These are phyloP conservation scores for Cephus rjabovi DNA, from an alignment of 2,888 invertebrate species.

Conservation along the genomic window DNA sequence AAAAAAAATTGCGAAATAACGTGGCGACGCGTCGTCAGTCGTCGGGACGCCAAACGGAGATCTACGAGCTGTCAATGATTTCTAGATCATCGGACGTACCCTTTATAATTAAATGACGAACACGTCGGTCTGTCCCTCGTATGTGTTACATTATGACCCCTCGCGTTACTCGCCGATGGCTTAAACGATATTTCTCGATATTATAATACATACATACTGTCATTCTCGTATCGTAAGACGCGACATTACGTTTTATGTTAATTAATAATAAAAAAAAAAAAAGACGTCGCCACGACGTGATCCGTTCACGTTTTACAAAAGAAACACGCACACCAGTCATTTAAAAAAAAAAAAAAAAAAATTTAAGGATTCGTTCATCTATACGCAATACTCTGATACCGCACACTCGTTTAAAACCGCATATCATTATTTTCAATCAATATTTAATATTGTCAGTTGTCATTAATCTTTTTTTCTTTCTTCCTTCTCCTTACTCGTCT, in stretches of 20 bases:
- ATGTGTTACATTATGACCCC: no score
- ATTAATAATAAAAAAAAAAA: conserved; percentile 1
- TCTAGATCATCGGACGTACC: no score
- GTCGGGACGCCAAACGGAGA: no score
- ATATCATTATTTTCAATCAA: conserved; percentile 23
- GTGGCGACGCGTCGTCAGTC: no score
- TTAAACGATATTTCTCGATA: conserved; percentile 44
- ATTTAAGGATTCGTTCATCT: conserved; percentile 34
- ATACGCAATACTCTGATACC: conserved; percentile 42
- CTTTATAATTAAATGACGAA: no score
- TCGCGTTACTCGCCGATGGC: conserved; percentile 44
- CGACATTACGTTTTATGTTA: conserved; percentile 17
- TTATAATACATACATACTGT: conserved; percentile 42
- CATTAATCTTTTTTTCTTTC: conserved; percentile 7
- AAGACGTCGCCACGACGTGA: background rate
- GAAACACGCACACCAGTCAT: conserved; percentile 32
- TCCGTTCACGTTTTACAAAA: conserved; percentile 15
- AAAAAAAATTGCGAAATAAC: no score
- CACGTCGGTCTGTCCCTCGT: no score
- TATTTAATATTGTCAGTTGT: conserved; percentile 25
- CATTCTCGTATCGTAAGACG: conserved; percentile 23
- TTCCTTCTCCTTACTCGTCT: conserved; percentile 11
- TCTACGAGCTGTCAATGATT: no score
- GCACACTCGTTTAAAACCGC: conserved; percentile 35
- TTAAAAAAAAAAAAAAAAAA: conserved; percentile 21